A percentile compares a stretch with the other conserved stretches of the same genome.
These are phyloP conservation scores for Hemibagrus wyckioides DNA, from an alignment of 2,113 vertebrate genomes.

Conservation along the genomic window DNA sequence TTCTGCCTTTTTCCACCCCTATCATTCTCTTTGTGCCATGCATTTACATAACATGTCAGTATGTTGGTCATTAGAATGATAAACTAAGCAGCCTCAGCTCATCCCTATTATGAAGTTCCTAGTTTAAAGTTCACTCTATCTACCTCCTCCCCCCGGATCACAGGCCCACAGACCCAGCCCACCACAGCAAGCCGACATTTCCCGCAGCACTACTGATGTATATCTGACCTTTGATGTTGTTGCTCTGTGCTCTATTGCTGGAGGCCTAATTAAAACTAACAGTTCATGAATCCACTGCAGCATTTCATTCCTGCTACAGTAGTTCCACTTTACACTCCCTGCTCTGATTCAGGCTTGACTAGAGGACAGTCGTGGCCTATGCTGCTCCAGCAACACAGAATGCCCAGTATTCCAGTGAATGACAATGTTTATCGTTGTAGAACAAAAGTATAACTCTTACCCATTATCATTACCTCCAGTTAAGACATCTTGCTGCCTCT, in stretches of 20 bases:
- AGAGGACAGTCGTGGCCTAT: conserved; percentile 42
- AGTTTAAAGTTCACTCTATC: conserved; percentile 53
- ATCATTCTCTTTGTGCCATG: neutral
- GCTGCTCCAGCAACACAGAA: neutral
- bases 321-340: conserved; percentile 46
- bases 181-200: conserved; percentile 65
- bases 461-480: neutral
- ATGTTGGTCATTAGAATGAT: conserved; percentile 46
- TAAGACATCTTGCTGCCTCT: neutral
- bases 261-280: conserved; percentile 78
- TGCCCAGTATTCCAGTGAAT: neutral
- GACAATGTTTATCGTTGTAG: neutral
- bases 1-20: neutral
- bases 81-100: conserved; percentile 49
- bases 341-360: conserved; percentile 14
- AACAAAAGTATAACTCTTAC: conserved; percentile 12
- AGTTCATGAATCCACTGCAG: conserved; percentile 49
- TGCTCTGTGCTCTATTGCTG: conserved; percentile 64
- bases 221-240: conserved; percentile 83
- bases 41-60: conserved; percentile 35
- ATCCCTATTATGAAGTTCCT: conserved; percentile 52
- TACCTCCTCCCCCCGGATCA: neutral
- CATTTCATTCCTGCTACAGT: conserved; percentile 41
- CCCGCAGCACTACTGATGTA: conserved; percentile 74
- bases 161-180: conserved; percentile 50